These are phyloP conservation scores for Apamea epomidion DNA, from an alignment of 2,888 invertebrate species.

Conservation along the genomic window DNA sequence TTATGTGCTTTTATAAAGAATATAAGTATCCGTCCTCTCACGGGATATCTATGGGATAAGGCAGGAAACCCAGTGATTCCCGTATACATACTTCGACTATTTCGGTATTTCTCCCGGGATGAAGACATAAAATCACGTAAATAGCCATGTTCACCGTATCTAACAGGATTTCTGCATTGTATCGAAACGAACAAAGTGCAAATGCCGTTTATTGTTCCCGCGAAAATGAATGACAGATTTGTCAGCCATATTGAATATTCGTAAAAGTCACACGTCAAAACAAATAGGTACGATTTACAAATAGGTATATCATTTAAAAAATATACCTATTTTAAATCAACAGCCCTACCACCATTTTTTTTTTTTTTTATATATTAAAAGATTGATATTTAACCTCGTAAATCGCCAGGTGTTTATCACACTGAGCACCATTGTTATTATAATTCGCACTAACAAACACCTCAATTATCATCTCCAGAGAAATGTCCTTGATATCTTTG, in stretches of 20 bases:
- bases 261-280: conserved; percentile 4
- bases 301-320: neutral
- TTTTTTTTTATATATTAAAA: neutral
- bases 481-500: neutral
- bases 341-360: neutral
- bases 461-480: neutral
- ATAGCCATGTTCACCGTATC: conserved; percentile 1
- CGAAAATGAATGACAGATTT: conserved; percentile 1
- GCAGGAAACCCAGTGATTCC: no score
- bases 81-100: no score
- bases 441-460: neutral
- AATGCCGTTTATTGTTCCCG: neutral
- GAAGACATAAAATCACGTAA: conserved; percentile 19
- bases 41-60: conserved; percentile 20
- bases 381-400: neutral
- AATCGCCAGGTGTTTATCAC: neutral
- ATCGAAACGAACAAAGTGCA: neutral
- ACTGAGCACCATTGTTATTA: neutral
- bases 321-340: neutral
- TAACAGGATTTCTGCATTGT: neutral
- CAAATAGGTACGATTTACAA: neutral
- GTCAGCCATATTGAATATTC: conserved; percentile 14
- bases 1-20: no score
- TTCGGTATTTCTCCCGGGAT: conserved; percentile 1
- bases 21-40: neutral